These are phyloP conservation scores for Porites evermanni DNA, from an alignment of 92 coral and sea anemone species.

Conservation along the genomic window DNA sequence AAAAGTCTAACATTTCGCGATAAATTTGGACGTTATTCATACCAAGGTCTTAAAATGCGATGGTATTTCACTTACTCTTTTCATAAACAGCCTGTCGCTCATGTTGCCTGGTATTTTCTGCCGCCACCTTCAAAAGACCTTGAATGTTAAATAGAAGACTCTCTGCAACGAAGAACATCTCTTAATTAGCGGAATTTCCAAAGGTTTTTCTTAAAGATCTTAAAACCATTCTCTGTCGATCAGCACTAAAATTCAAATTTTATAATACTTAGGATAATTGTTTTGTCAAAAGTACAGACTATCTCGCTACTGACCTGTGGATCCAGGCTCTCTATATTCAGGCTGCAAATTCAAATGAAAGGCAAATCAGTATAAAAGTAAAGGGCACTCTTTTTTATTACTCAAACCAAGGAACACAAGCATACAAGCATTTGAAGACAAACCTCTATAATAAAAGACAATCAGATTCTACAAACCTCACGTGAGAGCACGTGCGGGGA, in stretches of 20 bases:
- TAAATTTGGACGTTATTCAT: not conserved
- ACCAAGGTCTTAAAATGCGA: not conserved
- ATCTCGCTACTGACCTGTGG: constrained; percentile 35
- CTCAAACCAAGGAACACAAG: too few species aligned
- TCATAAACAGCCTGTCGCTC: constrained; percentile 93
- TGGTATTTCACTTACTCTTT: constrained; percentile 60
- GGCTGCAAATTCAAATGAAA: constrained; percentile 28
- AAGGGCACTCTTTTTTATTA: not conserved
- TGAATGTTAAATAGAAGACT: constrained; percentile 91
- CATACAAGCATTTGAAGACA: not conserved
- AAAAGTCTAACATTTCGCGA: not conserved
- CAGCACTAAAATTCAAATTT: too few species aligned
- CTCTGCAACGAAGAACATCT: constrained; percentile 49
- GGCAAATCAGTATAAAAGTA: not conserved
- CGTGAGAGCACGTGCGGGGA: constrained; percentile 76
- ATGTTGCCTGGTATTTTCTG: constrained; percentile 89
- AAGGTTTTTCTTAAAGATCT: too few species aligned
- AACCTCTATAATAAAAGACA: not conserved
- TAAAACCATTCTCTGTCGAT: too few species aligned
- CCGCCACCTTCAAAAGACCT: constrained; percentile 93
- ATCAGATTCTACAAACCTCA: constrained; percentile 54
- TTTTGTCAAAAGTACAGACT: not conserved
- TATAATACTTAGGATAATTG: not conserved
- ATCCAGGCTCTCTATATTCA: constrained; percentile 74
- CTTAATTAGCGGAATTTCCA: too few species aligned